Percentiles rank a stretch among this genome's conserved stretches.
Conservation (phyloP, 2,797 vertebrate genomes). For the Pristis pectinata region DNA sequence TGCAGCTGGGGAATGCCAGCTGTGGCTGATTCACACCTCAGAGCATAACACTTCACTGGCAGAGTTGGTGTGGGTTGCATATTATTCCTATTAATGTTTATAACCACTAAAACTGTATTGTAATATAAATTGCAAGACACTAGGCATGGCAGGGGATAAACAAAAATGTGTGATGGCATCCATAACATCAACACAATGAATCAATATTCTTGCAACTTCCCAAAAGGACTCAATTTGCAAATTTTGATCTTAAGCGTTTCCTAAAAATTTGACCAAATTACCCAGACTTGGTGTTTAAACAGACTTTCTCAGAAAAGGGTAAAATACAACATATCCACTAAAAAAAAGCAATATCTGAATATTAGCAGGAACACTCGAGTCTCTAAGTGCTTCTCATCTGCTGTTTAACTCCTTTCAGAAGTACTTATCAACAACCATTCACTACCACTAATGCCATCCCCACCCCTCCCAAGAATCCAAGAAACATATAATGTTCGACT, state of each 20-base stretch:
- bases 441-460: background rate
- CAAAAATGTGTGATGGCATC: background rate
- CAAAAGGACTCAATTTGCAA: background rate
- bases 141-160: background rate
- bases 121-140: background rate
- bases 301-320: background rate
- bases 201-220: background rate
- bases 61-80: background rate
- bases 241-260: background rate
- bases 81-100: background rate
- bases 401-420: background rate
- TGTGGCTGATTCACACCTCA: background rate
- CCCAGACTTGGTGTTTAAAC: conserved; percentile 22
- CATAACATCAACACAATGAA: background rate
- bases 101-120: background rate
- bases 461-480: background rate
- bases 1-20: background rate
- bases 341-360: background rate
- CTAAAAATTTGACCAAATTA: background rate
- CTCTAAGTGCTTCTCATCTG: background rate
- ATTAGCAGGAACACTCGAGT: background rate
- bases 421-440: background rate
- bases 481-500: conserved; percentile 17
- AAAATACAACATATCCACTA: background rate
- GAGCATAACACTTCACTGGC: background rate